Evolutionary conservation across 2,888 invertebrate species (phyloP), one percentile per base, ranked within the genome.

Genomic region (Sylvicola cinctus): DNA sequence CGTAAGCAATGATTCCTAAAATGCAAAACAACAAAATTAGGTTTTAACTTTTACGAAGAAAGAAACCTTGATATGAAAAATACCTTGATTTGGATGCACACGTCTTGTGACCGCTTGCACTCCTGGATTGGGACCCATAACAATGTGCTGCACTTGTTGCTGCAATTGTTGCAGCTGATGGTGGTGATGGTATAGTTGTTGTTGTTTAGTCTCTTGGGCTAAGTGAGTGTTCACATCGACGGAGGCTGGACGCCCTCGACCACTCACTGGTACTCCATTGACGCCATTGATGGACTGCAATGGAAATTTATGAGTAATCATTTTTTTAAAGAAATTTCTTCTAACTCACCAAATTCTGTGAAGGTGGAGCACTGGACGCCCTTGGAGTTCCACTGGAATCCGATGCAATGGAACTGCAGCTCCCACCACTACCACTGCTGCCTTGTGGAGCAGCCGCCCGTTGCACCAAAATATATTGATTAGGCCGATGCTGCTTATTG

Each of bases 311-410:
- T 34, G 25, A 31, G 25, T 33, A 29, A 4, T 25, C 13, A 4
- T 10, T 23, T 33, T 17, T n/a, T n/a, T n/a, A n/a, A n/a, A n/a
- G n/a, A n/a, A 27, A 28, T 12, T 2, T 29, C 15, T 20, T 20
- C 14, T 12, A 27, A 15, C 27, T 4, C 39, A 58, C 59, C 47
- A 57, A 55, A 51, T 68, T 69, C 46, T 65, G 69, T 32, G 74
- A 65, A 10, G 84, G 79, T 11, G 83, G 84, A 2, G 85, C 84
- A 50, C 83, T 84, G 1, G 83, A 81, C 2, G 85, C 83, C 34
- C 85, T 65, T 2, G 84, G 83, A 6, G 77, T 74, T 35, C 70
- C 69, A 46, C 66, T 70, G 31, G 70, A 70, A 35, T 66, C 66
- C 8, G 65, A 54, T 32, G 56, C 58, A 26, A 20, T 20, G 4